Base-by-base conservation (phyloP, 2,797 vertebrate species). In the Calcarius lapponicus region DNA sequence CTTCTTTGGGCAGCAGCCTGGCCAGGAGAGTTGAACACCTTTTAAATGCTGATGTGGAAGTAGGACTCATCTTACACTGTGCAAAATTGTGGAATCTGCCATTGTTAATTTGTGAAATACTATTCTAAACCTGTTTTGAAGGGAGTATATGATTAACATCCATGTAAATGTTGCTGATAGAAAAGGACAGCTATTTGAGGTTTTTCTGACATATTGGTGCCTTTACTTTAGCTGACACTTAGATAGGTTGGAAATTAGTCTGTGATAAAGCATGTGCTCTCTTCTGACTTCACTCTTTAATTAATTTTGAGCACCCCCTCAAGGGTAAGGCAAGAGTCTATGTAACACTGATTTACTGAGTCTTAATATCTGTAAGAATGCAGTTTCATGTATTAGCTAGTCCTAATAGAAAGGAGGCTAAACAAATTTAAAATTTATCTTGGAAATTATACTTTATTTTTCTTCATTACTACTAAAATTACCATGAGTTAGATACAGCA, bases 251-350 rank as follows among this genome's bases (percentile, higher is more conserved):
- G 43, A 86, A 80, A 62, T 48, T 29, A 43, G 54, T 66, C 40
- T 84, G 32, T 90, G 45, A 36, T 81, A 84, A 84, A 88, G 42
- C 28, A 19, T 29, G 62, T 58, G 14, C 86, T 86, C 38, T 94
- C n/a, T 82, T 84, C 53, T 89, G 74, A 51, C 32, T 91, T 86
- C 28, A 43, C 12, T 92, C 36, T 76, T 70, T 43, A 70, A 79
- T 88, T 93, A 60, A 73, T 80, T 96, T 34, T 58, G 71, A 82
- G 61, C 51, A 75, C 24, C n/a, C 95, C 24, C 62, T 90, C 51
- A 71, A 91, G 79, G 42, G 34, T 87, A 76, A 91, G 38, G 53
- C 66, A 53, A 40, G 48, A 69, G 12, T 70, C 45, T 65, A 4
- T 71, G 6, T 67, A 71, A 53, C 26, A 19, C 42, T 73, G 40